Base-by-base conservation (phyloP, 53 echinoderm and acorn worm species). In the Patiria pectinifera region DNA sequence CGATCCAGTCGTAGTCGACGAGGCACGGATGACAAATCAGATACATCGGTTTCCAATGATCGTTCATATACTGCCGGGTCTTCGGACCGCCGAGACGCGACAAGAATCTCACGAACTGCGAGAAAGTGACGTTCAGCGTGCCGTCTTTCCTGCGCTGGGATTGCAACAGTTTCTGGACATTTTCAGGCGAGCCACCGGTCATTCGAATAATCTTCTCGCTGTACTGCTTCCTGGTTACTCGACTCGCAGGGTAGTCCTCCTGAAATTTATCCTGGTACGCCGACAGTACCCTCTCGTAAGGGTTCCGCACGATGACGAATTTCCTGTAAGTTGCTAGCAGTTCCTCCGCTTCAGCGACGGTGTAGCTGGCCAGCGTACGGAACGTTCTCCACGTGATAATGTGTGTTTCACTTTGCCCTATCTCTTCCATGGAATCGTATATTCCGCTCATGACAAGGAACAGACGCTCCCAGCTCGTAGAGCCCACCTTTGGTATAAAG, bases 21-120 rank as follows among this genome's bases (percentile, higher is more conserved):
- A 81, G 91, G 48, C 94, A 94, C 9, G 94, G 94, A 12, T 85
- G 59, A 48, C 91, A 94, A 18, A 94, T 78, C 46, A 45, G n/a
- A 86, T 94, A 82, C 94, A 94, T 94, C 43, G 71, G 91, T 2
- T 23, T 82, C 94, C 94, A 94, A 14, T 94, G 94, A 71, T 59
- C 82, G 44, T 94, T 94, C 69, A 72, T 59, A 48, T 76, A 26
- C 21, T 12, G 26, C 19, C 11, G 47, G 25, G 21, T 58, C 1
- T 8, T 7, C 23, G 75, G 35, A 0, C 49, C 49, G 22, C 48
- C 58, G 2, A 72, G 23, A 6, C 0, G 18, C 16, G 85, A 58
- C 35, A 87, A n/a, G 35, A 87, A 87, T 18, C 60, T 87, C 35
- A 53, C 87, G 45, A 87, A 87, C 76, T 87, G 87, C 75, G 76